Evolutionary conservation across 2,113 vertebrate species (phyloP).

Genomic region (Lepidothrix coronata): DNA sequence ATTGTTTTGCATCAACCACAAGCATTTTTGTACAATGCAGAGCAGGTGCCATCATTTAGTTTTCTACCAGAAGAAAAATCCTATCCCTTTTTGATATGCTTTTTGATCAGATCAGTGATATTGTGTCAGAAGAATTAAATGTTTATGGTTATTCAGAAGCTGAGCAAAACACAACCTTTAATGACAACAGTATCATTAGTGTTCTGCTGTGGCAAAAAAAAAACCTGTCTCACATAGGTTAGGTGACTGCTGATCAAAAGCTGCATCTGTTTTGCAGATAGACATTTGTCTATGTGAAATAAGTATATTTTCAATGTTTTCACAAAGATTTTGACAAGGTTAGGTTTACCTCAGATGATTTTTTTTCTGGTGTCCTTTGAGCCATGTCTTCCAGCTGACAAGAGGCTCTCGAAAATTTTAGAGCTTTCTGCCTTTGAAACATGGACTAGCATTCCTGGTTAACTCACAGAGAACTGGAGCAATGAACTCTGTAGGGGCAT

Average conservation of each 20-base stretch:
- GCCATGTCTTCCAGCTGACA: neutral
- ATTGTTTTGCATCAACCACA: neutral
- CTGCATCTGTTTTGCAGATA: neutral
- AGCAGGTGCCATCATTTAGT: neutral
- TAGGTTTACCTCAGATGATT: neutral
- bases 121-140: neutral
- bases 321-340: neutral
- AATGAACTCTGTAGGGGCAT: neutral
- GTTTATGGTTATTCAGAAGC: neutral
- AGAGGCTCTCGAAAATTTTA: neutral
- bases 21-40: neutral
- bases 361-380: neutral
- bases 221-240: rapidly evolving
- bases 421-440: neutral
- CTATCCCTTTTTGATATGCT: neutral
- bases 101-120: neutral
- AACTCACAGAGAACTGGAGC: neutral
- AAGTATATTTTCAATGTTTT: neutral
- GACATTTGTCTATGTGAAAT: neutral
- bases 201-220: neutral
- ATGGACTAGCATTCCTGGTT: neutral
- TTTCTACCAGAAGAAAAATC: neutral
- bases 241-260: neutral
- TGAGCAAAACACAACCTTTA: neutral
- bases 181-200: neutral